These are phyloP conservation scores for Cyprinodon tularosa DNA, from an alignment of 2,113 vertebrate species.

Conservation along the genomic window DNA sequence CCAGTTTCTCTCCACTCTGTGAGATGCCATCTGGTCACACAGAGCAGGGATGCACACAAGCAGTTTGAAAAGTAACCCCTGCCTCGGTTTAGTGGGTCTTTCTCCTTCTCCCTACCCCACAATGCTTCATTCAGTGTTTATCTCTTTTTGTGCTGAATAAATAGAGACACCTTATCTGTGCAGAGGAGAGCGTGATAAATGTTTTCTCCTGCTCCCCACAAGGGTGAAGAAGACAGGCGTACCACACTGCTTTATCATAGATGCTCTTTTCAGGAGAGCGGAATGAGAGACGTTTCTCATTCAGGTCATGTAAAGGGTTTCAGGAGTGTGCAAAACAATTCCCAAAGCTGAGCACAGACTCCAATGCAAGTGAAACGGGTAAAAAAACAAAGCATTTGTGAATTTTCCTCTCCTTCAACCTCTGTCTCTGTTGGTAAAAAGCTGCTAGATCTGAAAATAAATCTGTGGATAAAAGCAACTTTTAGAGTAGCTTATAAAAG, in stretches of 20 bases:
- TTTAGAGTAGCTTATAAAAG: neutral
- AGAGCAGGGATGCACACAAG: conserved; percentile 43
- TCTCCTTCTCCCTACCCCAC: conserved; percentile 36
- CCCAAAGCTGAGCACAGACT: conserved; percentile 43
- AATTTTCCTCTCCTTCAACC: neutral
- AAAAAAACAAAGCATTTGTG: conserved; percentile 44
- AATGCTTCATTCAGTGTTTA: conserved; percentile 72
- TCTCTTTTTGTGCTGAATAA: conserved; percentile 73
- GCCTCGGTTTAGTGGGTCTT: conserved; percentile 11
- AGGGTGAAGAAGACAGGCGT: conserved; percentile 65
- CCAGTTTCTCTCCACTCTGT: conserved; percentile 42
- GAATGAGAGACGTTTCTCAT: conserved; percentile 55
- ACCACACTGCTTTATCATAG: conserved; percentile 59
- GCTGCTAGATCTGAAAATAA: conserved; percentile 33
- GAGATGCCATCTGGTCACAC: conserved; percentile 74
- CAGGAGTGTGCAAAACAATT: conserved; percentile 45
- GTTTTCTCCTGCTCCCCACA: conserved; percentile 60
- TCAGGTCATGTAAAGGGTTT: conserved; percentile 56
- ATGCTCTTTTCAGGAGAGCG: conserved; percentile 55
- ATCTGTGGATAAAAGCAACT: conserved; percentile 41
- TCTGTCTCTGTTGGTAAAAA: conserved; percentile 18
- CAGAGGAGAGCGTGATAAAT: conserved; percentile 72
- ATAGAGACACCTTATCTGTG: conserved; percentile 76
- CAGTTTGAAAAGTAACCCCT: conserved; percentile 53
- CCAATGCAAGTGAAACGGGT: conserved; percentile 20